Evolutionary conservation across 2,113 vertebrate species (phyloP).

Genomic region (Mobula birostris): DNA sequence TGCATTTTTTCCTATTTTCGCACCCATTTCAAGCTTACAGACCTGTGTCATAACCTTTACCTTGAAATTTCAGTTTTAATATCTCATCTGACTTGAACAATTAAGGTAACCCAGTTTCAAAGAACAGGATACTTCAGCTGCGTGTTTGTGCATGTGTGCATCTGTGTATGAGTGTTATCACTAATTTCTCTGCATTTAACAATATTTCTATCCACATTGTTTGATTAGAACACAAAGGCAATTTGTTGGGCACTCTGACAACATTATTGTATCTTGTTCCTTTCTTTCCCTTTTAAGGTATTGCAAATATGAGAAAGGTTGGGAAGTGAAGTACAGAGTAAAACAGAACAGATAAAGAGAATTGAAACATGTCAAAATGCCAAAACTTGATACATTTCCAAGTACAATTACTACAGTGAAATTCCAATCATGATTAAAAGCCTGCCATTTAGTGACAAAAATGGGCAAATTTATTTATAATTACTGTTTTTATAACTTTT

Average conservation of each 20-base stretch:
- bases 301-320: constrained; percentile 1
- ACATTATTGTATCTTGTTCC: not conserved
- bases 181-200: not conserved
- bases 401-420: not conserved
- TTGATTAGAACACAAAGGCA: not conserved
- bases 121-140: not conserved
- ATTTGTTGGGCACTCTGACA: not conserved
- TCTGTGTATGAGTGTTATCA: not conserved
- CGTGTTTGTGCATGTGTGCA: not conserved
- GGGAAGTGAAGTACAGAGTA: constrained; percentile 21
- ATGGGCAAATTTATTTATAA: not conserved
- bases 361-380: not conserved
- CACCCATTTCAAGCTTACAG: not conserved
- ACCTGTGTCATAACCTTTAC: not conserved
- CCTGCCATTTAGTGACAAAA: not conserved
- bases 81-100: not conserved
- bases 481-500: not conserved
- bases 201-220: not conserved
- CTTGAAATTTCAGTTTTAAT: constrained; percentile 12
- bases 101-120: not conserved
- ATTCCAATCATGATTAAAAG: constrained; percentile 4
- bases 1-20: not conserved
- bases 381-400: not conserved
- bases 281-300: not conserved
- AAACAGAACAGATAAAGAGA: not conserved